Percentiles rank a stretch among this genome's conserved stretches.
phyloP scores from a whole-genome alignment of 2,888 invertebrate genomes.

The Palloptera scutellata region DNA sequence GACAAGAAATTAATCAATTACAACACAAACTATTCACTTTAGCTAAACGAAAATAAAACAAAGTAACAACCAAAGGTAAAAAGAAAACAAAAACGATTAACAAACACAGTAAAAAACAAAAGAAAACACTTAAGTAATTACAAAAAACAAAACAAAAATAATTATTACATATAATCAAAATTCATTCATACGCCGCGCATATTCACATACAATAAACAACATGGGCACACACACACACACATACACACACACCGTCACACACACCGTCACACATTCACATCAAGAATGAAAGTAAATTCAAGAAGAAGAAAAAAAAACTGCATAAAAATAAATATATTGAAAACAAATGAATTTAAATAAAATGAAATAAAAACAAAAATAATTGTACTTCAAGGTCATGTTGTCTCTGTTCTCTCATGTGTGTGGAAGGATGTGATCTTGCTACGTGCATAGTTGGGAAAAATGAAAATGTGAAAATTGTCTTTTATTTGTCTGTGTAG shows the following conservation, averaged over 20 bases:
- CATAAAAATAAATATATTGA: no score
- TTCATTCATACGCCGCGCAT: no score
- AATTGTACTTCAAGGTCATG: slow-evolving; percentile 14
- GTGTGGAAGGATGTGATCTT: slow-evolving; percentile 15
- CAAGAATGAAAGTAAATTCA: no score
- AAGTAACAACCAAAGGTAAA: slow-evolving; percentile 18
- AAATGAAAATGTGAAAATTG: slow-evolving; percentile 17
- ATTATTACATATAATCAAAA: no score
- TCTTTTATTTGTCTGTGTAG: slow-evolving; percentile 26
- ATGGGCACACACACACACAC: no score
- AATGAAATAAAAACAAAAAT: slow-evolving; percentile 16
- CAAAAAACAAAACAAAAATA: slow-evolving; percentile 9
- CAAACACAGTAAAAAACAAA: neutral
- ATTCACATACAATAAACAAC: no score
- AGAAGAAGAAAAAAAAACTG: no score
- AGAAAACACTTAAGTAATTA: neutral
- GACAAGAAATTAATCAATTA: no score
- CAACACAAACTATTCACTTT: no score
- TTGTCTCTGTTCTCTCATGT: no score
- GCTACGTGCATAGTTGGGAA: slow-evolving; percentile 24
- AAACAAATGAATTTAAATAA: neutral
- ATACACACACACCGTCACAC: no score
- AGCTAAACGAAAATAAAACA: slow-evolving; percentile 10
- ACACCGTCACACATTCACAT: no score
- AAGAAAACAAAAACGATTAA: neutral